Conservation (phyloP, 2,113 vertebrate genomes). For the Podocnemis expansa region DNA sequence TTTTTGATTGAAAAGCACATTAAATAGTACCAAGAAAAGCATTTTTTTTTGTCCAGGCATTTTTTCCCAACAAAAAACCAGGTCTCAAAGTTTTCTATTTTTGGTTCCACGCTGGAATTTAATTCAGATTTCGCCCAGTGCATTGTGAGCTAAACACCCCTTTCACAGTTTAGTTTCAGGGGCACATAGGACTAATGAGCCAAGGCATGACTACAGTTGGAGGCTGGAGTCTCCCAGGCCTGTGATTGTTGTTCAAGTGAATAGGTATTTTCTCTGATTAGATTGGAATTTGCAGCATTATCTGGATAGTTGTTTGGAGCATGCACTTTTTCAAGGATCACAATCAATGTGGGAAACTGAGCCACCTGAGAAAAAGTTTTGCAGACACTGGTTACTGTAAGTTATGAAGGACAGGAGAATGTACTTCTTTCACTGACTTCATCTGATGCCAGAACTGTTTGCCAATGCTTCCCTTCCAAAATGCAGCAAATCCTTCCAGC, state of each 20-base stretch:
- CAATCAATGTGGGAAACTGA: constrained; percentile 44
- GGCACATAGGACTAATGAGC: constrained; percentile 56
- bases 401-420: neutral
- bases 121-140: constrained; percentile 63
- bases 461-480: neutral
- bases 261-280: constrained; percentile 62
- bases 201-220: constrained; percentile 51
- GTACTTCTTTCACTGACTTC: neutral
- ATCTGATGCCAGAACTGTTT: neutral
- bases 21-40: constrained; percentile 70
- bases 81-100: constrained; percentile 67
- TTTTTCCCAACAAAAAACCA: constrained; percentile 50
- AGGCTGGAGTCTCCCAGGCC: constrained; percentile 57
- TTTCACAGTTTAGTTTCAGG: constrained; percentile 68
- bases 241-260: constrained; percentile 57
- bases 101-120: constrained; percentile 53
- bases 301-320: constrained; percentile 44
- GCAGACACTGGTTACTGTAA: neutral
- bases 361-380: constrained; percentile 54
- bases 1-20: constrained; percentile 69
- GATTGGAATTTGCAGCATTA: constrained; percentile 65
- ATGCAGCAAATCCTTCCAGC: neutral
- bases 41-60: constrained; percentile 53
- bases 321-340: constrained; percentile 32
- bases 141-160: constrained; percentile 42